phyloP scores from a whole-genome alignment of 2,888 invertebrate genomes.

The Gasteruption jaculator region DNA sequence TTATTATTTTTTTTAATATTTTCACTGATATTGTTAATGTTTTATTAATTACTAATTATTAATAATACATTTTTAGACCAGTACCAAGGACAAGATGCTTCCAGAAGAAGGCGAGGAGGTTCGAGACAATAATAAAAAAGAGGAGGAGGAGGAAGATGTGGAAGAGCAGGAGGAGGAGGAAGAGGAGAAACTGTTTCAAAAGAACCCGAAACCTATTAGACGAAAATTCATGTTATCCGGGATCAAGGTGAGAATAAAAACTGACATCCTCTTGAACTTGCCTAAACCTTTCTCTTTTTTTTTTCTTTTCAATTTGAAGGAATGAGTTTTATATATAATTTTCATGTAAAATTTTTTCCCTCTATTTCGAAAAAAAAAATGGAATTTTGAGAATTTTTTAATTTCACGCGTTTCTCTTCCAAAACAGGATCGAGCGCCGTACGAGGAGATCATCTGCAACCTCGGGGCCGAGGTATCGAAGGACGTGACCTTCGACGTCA shows the following conservation, averaged over 20 bases:
- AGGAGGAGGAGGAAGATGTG: constrained; percentile 5
- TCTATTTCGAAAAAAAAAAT: neutral
- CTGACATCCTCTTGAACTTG: no score
- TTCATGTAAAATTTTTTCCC: neutral
- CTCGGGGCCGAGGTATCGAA: constrained; percentile 66
- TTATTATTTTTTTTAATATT: no score
- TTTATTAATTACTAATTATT: no score
- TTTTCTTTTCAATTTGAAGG: no score
- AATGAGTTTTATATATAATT: no score
- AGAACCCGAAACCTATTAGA: no score
- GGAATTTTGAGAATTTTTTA: no score
- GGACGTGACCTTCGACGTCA: constrained; percentile 57
- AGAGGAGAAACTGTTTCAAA: constrained; percentile 15
- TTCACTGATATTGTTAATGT: no score
- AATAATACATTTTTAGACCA: no score
- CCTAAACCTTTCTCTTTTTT: no score
- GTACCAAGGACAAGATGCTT: constrained; percentile 14
- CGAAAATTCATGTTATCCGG: constrained; percentile 46
- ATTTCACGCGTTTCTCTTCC: no score
- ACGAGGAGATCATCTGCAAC: constrained; percentile 55
- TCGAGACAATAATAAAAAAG: neutral
- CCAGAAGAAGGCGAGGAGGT: constrained; percentile 10
- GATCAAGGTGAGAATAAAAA: constrained; percentile 29
- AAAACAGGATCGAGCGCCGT: constrained; percentile 56
- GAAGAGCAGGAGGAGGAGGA: constrained; percentile 15